Evolutionary conservation across 2,888 invertebrate genomes (phyloP).

Genomic region (Horisme vitalbata): DNA sequence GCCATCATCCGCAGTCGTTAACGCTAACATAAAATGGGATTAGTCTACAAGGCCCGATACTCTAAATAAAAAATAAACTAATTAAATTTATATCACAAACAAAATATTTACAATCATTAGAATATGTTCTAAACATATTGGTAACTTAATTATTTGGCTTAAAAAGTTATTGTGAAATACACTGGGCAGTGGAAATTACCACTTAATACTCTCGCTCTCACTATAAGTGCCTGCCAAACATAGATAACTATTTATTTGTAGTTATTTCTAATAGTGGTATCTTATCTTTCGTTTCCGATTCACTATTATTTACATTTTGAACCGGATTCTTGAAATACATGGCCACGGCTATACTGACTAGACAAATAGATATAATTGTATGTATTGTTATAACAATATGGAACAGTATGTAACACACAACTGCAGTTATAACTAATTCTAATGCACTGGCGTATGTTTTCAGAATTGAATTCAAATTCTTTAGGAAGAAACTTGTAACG

Average conservation of each 20-base stretch:
- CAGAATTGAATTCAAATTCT: slow-evolving; percentile 95
- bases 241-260: slow-evolving; percentile 18
- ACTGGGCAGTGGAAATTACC: too few relatives aligned
- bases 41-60: too few relatives aligned
- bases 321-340: slow-evolving; percentile 96
- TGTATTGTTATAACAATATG: slow-evolving; percentile 92
- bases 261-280: slow-evolving; percentile 58
- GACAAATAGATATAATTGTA: slow-evolving; percentile 90
- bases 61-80: too few relatives aligned
- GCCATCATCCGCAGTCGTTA: too few relatives aligned
- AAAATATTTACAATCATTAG: too few relatives aligned
- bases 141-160: too few relatives aligned
- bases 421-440: slow-evolving; percentile 94
- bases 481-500: slow-evolving; percentile 95
- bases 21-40: too few relatives aligned
- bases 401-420: slow-evolving; percentile 93
- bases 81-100: too few relatives aligned
- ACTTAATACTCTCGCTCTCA: too few relatives aligned
- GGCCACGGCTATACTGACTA: slow-evolving; percentile 92
- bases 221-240: too few relatives aligned
- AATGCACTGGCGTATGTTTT: slow-evolving; percentile 98
- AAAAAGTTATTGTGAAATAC: slow-evolving; percentile 1
- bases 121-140: too few relatives aligned
- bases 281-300: slow-evolving; percentile 46
- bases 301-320: slow-evolving; percentile 63